phyloP scores from a whole-genome alignment of 2,113 vertebrate genomes.

The Arizona elegans region DNA sequence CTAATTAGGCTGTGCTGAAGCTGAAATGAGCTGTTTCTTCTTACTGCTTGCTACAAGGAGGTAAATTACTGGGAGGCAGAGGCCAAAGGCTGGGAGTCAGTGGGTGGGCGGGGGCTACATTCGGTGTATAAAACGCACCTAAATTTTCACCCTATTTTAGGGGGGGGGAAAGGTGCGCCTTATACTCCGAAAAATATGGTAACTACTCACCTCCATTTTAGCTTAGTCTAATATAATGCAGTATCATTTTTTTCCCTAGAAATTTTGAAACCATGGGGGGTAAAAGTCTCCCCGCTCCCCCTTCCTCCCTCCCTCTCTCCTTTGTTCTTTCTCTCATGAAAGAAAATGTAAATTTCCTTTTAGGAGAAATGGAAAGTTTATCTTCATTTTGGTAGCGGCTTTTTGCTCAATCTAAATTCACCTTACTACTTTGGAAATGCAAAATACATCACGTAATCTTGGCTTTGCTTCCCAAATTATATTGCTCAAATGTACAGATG shows the following conservation, averaged over 20 bases:
- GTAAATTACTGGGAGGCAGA: too few species aligned
- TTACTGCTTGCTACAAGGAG: too few species aligned
- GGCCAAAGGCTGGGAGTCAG: too few species aligned
- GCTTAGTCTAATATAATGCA: neutral
- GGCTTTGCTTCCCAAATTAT: neutral
- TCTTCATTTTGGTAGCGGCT: neutral
- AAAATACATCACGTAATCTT: neutral
- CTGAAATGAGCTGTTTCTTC: too few species aligned
- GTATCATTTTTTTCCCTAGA: neutral
- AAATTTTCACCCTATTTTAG: too few species aligned
- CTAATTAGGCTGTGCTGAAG: too few species aligned
- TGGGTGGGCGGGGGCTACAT: too few species aligned
- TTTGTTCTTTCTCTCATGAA: neutral
- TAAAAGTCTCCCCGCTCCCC: neutral
- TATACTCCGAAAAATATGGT: too few species aligned
- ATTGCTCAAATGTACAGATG: neutral
- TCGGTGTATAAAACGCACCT: too few species aligned
- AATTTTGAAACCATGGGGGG: neutral
- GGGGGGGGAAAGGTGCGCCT: too few species aligned
- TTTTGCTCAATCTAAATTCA: neutral
- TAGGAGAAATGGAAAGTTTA: neutral
- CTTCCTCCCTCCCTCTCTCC: neutral
- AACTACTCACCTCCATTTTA: neutral
- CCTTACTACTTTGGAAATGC: neutral
- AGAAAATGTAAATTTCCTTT: neutral